Evolutionary conservation across 1,140 invertebrate genomes (phyloP), one percentile per base, ranked within the genome.

Genomic region (Drosophila dunni): DNA sequence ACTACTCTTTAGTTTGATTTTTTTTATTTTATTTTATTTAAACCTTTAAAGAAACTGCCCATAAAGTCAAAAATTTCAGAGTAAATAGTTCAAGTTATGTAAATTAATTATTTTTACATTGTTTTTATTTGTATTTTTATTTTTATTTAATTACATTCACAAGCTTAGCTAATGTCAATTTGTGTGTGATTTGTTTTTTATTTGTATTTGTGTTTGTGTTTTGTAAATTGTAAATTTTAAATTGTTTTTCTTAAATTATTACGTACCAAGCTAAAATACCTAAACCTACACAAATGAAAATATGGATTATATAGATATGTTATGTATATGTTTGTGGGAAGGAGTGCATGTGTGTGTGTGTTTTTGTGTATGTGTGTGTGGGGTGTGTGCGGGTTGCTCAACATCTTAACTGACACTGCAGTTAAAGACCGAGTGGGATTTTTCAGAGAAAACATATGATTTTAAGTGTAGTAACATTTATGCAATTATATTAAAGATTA

Each of bases 281-380:
- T 86, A 86, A 88, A 86, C 83, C 83, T 86, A 86, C 72, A 88
- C 69, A 86, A 89, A 86, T 86, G 83, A 73, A 85, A 62, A 81
- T 67, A 81, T 81, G 62, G 57, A 73, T 33, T 42, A 60, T 50
- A 57, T 71, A 24, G 68, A 57, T 65, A 63, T 63, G 38, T 42
- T 65, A 63, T 63, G 38, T 42, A 70, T 48, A 58, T 58, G 51
- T 24, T 34, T 64, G 42, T 40, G 60, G 38, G 68, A 60, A 24
- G 54, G 48, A 42, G 54, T 20, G 17, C 17, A 64, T 11, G 48
- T 13, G 5, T 51, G 34, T 15, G 17, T 63, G 1, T 24, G 45
- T 61, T 29, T 17, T 33, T 50, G 48, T 77, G 63, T 68, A 34
- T 75, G 45, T 45, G 38, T 67, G 62, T 40, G 54, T 70, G 40